Evolutionary conservation across 2,888 invertebrate species (phyloP).

Genomic region (Aspidapion aeneum): DNA sequence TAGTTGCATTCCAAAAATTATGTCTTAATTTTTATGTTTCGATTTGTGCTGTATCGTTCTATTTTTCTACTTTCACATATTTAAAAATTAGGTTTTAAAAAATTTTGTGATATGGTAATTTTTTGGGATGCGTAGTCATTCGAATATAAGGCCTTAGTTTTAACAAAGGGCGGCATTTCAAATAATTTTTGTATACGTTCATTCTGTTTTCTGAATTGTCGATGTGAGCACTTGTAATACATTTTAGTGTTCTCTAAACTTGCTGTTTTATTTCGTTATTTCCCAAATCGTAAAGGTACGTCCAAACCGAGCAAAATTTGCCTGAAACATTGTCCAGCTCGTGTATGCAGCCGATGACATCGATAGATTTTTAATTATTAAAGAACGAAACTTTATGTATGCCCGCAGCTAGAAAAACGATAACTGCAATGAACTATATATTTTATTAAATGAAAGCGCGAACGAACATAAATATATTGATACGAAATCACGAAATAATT

Average conservation of each 20-base stretch:
- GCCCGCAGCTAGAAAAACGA: no score
- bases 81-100: not conserved
- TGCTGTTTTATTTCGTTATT: not conserved
- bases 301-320: no score
- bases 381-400: no score
- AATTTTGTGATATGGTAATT: not conserved
- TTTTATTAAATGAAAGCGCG: no score
- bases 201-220: not conserved
- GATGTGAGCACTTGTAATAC: not conserved
- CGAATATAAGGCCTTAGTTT: not conserved
- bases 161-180: not conserved
- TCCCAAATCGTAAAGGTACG: no score
- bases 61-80: not conserved
- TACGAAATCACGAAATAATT: no score
- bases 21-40: not conserved
- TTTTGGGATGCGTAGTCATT: not conserved
- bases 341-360: no score
- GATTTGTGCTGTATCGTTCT: not conserved
- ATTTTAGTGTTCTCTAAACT: not conserved
- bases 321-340: no score
- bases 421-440: no score
- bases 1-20: not conserved
- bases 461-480: no score
- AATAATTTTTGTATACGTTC: not conserved
- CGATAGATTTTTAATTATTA: no score